Base-by-base conservation (phyloP, 2,888 invertebrate genomes). In the Cacoxenus indagator region DNA sequence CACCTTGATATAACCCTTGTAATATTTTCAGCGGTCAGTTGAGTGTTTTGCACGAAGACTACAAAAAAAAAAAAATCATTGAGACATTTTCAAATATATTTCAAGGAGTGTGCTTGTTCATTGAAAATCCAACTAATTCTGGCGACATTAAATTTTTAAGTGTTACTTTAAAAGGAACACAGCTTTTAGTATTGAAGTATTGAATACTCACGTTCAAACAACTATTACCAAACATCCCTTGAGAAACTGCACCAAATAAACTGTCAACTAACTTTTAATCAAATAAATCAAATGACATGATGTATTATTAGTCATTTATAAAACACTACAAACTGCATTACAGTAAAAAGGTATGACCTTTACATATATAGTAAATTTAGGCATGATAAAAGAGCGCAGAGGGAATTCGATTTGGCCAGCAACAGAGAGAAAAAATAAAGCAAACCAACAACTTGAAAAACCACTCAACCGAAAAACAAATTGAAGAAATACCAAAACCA, bases 281-380 rank as follows among this genome's bases (percentile, higher is more conserved):
- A 59, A n/a, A 59, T 59, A 59, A 17, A 31, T 59, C 87, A 87
- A 78, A 78, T 84, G 76, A 77, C 82, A 86, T 87, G 87, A 87
- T 87, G 87, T 87, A 87, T 87, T 87, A 83, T 87, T 82, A 84
- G 85, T 86, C 86, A 86, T 86, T 86, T 86, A 82, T 78, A 75
- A 75, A 57, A 31, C 31, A 9, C 4, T 31, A 31, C 31, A 31
- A 31, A 31, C 76, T 70, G 77, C 68, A 72, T 14, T 46, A 27
- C 29, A 4, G n/a, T 29, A 29, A 76, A 75, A 72, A 69, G 65
- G 70, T 65, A 68, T n/a, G n/a, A n/a, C n/a, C n/a, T 9, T 31
- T 31, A 31, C 4, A 31, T 31, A 31, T 8, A 31, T 8, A 31
- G 31, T 6, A 27, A 6, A 29, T 19, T 59, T 27, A 17, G 17